Evolutionary conservation across 2,797 vertebrate species (phyloP).

Genomic region (Nannoperca obscura): DNA sequence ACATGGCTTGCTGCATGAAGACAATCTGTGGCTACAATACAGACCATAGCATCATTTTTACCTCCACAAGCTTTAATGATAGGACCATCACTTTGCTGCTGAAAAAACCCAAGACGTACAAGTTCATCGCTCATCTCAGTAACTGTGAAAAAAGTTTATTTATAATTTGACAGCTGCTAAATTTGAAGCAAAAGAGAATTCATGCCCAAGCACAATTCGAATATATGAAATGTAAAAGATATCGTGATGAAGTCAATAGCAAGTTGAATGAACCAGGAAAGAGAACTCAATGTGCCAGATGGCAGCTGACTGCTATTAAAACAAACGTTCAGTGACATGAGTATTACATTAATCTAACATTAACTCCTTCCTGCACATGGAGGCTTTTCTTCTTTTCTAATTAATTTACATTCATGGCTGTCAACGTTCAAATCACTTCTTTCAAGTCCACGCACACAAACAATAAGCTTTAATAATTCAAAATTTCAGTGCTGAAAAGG

Average conservation of each 20-base stretch:
- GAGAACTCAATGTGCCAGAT: not conserved
- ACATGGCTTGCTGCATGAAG: not conserved
- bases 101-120: not conserved
- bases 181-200: not conserved
- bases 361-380: not conserved
- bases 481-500: slow-evolving; percentile 13
- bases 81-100: not conserved
- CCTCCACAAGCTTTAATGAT: slow-evolving; percentile 1
- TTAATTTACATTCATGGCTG: slow-evolving; percentile 30
- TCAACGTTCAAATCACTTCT: slow-evolving; percentile 29
- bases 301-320: slow-evolving; percentile 21
- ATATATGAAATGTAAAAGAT: slow-evolving; percentile 1
- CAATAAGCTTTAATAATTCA: slow-evolving; percentile 5
- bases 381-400: slow-evolving; percentile 19
- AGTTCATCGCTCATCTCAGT: slow-evolving; percentile 15
- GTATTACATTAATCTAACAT: slow-evolving; percentile 16
- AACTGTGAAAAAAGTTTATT: slow-evolving; percentile 26
- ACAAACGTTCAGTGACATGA: slow-evolving; percentile 27
- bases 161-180: slow-evolving; percentile 11
- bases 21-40: not conserved
- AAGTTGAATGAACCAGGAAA: slow-evolving; percentile 17
- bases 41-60: not conserved
- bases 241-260: slow-evolving; percentile 1
- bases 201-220: not conserved
- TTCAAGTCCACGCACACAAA: slow-evolving; percentile 11